phyloP scores from a whole-genome alignment of 2,797 vertebrate genomes.

The Peromyscus attwateri region DNA sequence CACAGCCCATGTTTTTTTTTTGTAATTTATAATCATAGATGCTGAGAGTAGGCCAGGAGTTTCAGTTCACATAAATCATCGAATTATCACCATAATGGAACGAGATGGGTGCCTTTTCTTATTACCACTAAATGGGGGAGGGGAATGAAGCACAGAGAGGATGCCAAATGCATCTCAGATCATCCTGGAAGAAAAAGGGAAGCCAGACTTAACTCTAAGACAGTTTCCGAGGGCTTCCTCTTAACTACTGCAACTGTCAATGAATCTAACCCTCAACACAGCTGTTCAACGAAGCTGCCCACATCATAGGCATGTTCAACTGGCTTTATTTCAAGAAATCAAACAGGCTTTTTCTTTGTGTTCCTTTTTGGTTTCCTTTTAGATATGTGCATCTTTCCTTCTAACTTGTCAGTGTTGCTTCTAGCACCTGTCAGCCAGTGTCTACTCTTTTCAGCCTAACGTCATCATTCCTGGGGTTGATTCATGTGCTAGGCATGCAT shows the following conservation, averaged over 20 bases:
- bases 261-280: neutral
- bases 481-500: neutral
- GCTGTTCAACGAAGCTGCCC: neutral
- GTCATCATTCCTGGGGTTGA: neutral
- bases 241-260: neutral
- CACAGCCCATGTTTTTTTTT: neutral
- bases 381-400: neutral
- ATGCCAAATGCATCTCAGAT: neutral
- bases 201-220: neutral
- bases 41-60: neutral
- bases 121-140: neutral
- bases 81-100: conserved; percentile 28
- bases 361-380: neutral
- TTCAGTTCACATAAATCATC: neutral
- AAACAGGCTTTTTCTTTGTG: neutral
- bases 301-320: neutral
- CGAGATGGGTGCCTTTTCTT: conserved; percentile 12
- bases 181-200: neutral
- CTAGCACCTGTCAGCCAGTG: neutral
- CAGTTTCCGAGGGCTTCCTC: neutral
- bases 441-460: neutral
- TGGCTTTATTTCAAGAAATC: neutral
- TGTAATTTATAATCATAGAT: neutral
- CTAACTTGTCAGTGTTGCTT: neutral
- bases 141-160: conserved; percentile 5